These are phyloP conservation scores for Micromys minutus DNA, from an alignment of 2,113 vertebrate species.

Conservation along the genomic window DNA sequence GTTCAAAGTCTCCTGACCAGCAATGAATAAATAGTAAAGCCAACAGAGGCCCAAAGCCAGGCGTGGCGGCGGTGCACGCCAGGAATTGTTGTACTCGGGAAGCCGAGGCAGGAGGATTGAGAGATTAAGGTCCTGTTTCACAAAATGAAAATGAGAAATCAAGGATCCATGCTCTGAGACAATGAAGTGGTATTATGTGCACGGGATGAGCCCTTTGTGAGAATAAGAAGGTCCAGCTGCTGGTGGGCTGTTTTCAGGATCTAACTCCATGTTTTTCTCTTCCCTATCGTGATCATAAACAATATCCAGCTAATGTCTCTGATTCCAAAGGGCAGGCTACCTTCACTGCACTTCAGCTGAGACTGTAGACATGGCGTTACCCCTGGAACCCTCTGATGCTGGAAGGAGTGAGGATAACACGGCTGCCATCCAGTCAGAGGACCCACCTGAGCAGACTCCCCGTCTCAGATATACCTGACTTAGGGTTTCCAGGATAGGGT, in stretches of 20 bases:
- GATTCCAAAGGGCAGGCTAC: rapidly evolving
- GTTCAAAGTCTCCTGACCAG: background rate
- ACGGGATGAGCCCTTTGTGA: no score
- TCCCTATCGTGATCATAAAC: background rate
- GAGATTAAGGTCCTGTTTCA: background rate
- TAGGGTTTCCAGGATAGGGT: background rate
- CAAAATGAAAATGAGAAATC: background rate
- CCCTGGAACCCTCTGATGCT: background rate
- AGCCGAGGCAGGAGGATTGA: background rate
- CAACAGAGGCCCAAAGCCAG: background rate
- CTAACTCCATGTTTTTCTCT: background rate
- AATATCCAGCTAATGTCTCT: background rate
- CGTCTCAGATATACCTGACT: background rate
- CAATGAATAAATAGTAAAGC: background rate
- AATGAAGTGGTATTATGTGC: background rate
- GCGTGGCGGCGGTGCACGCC: background rate
- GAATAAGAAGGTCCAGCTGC: background rate
- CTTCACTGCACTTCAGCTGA: background rate
- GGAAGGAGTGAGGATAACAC: background rate
- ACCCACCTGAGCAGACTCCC: background rate
- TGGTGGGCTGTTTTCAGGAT: background rate
- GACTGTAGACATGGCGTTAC: background rate
- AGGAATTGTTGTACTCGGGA: background rate
- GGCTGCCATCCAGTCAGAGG: background rate
- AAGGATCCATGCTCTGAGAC: background rate